Conservation (phyloP, 2,888 invertebrate genomes). For the Athalia circularis region DNA sequence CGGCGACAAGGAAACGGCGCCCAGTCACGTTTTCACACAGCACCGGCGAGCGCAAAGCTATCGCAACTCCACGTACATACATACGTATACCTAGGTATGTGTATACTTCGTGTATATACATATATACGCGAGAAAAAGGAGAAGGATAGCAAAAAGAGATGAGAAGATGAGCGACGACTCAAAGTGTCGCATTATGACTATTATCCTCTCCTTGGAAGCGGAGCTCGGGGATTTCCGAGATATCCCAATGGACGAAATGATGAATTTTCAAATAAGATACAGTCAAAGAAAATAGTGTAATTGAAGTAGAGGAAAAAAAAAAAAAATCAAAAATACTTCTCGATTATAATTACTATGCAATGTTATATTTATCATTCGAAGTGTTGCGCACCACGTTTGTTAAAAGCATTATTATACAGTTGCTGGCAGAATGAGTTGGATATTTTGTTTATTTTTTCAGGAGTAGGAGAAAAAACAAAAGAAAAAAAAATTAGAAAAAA, state of each 20-base stretch:
- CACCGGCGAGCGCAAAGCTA: slow-evolving; percentile 18
- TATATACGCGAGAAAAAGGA: too few species aligned
- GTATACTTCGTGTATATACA: too few species aligned
- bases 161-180: slow-evolving; percentile 20
- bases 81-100: too few species aligned
- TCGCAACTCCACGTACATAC: not conserved
- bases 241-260: not conserved
- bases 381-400: too few species aligned
- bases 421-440: not conserved
- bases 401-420: too few species aligned
- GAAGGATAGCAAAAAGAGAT: not conserved
- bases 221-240: too few species aligned
- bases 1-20: slow-evolving; percentile 43
- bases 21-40: slow-evolving; percentile 39
- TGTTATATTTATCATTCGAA: too few species aligned
- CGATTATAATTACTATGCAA: too few species aligned
- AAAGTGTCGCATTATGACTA: slow-evolving; percentile 41
- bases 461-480: not conserved
- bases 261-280: not conserved
- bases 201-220: slow-evolving; percentile 3
- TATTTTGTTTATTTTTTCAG: not conserved
- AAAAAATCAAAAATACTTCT: too few species aligned
- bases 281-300: too few species aligned
- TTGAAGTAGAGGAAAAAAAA: too few species aligned
- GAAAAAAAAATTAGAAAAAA: not conserved